A percentile compares a stretch with the other conserved stretches of the same genome.
These are phyloP conservation scores for Chrysaora quinquecirrha DNA, from an alignment of 30 jellyfish, hydroid and myxozoan genomes.

Conservation along the genomic window DNA sequence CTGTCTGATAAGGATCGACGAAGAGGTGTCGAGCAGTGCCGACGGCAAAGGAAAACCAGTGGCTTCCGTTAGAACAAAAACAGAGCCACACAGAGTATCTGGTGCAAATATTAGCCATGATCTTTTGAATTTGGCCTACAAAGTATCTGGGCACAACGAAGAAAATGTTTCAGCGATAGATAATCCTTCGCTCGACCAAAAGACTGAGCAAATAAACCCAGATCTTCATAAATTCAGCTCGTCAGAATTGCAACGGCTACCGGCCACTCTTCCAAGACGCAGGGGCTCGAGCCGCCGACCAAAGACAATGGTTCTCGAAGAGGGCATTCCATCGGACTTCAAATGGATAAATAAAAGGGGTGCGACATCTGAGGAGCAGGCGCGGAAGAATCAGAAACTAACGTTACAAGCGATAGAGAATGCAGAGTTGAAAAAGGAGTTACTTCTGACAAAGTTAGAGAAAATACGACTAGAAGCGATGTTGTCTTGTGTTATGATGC, in stretches of 20 bases:
- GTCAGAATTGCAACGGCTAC: slow-evolving; percentile 42
- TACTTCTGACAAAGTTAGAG: slow-evolving; percentile 88
- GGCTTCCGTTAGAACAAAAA: neutral
- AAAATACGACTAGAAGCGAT: slow-evolving; percentile 96
- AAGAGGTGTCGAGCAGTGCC: neutral
- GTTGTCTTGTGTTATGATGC: slow-evolving; percentile 91
- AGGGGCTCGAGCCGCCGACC: slow-evolving; percentile 53
- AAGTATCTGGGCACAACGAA: neutral
- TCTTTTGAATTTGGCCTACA: neutral
- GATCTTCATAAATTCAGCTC: neutral
- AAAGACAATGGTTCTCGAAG: slow-evolving; percentile 38
- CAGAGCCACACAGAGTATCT: neutral
- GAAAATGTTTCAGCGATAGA: neutral
- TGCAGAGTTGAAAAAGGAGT: slow-evolving; percentile 88
- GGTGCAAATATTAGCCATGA: neutral
- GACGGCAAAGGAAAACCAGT: neutral
- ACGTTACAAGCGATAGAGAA: slow-evolving; percentile 90
- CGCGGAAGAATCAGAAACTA: slow-evolving; percentile 55
- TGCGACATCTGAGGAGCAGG: slow-evolving; percentile 53
- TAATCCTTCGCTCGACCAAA: neutral
- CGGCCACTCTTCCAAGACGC: slow-evolving; percentile 65
- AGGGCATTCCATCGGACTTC: slow-evolving; percentile 28
- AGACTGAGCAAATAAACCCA: neutral
- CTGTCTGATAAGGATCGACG: neutral
- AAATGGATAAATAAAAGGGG: slow-evolving; percentile 58